These are phyloP conservation scores for Geotrupes spiniger DNA, from an alignment of 2,888 invertebrate species.

Conservation along the genomic window DNA sequence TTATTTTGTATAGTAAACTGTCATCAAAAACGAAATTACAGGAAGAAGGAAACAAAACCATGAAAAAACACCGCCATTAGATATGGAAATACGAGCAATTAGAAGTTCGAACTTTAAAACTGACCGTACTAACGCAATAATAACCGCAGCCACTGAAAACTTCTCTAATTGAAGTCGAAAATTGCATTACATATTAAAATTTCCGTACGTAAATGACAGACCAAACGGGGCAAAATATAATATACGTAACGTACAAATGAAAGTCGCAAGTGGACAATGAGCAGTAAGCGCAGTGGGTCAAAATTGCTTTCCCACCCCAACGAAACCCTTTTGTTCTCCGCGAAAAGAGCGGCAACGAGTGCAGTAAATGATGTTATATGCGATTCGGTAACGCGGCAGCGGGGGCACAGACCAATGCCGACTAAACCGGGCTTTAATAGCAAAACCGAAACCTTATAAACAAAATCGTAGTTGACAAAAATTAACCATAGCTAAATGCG, in stretches of 20 bases:
- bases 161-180: no score
- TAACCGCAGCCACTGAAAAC: no score
- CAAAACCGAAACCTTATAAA: slow-evolving; percentile 40
- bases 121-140: no score
- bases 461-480: slow-evolving; percentile 49
- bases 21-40: no score
- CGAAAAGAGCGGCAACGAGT: slow-evolving; percentile 21
- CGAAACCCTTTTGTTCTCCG: no score
- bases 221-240: neutral
- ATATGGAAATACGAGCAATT: no score
- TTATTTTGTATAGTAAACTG: no score
- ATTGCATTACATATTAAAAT: no score
- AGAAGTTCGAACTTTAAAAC: no score
- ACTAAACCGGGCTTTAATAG: slow-evolving; percentile 18
- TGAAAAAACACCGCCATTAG: no score
- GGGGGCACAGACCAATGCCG: neutral
- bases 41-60: no score
- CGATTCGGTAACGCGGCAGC: slow-evolving; percentile 6
- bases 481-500: slow-evolving; percentile 47
- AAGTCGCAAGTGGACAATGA: slow-evolving; percentile 19
- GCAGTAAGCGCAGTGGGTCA: slow-evolving; percentile 15
- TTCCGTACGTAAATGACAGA: no score
- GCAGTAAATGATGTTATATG: slow-evolving; percentile 26
- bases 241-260: slow-evolving; percentile 11
- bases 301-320: slow-evolving; percentile 8